Percentiles rank a stretch among this genome's conserved stretches.
These are phyloP conservation scores for Desmophyllum pertusum DNA, from an alignment of 92 coral and sea anemone genomes.

Conservation along the genomic window DNA sequence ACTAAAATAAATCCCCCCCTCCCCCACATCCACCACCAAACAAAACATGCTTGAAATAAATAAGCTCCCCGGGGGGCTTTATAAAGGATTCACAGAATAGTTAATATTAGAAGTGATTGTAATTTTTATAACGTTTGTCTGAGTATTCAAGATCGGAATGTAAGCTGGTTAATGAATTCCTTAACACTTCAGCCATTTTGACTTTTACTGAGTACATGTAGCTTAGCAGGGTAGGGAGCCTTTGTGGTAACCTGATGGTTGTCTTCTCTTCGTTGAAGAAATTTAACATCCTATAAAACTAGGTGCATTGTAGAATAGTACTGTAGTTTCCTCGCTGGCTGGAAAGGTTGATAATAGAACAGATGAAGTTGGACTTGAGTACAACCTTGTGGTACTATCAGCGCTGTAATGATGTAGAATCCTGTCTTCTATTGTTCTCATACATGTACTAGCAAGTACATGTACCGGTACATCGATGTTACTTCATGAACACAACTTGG, in stretches of 20 bases:
- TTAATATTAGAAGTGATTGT: too few relatives aligned
- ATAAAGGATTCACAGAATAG: too few relatives aligned
- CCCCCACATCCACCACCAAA: too few relatives aligned
- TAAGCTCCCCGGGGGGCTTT: too few relatives aligned
- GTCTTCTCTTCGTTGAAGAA: neutral
- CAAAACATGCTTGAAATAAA: too few relatives aligned
- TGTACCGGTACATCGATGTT: too few relatives aligned
- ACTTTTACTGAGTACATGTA: neutral
- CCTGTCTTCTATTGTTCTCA: neutral
- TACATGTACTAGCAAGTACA: neutral
- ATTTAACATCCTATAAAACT: neutral
- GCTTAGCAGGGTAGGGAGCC: neutral
- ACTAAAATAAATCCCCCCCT: too few relatives aligned
- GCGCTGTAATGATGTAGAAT: neutral
- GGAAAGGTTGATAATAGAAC: neutral
- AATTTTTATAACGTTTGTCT: too few relatives aligned
- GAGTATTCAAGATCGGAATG: too few relatives aligned
- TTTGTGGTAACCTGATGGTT: neutral
- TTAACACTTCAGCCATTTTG: neutral
- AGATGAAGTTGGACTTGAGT: neutral
- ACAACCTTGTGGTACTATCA: neutral
- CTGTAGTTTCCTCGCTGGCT: neutral
- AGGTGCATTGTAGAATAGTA: neutral
- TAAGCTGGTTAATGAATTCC: too few relatives aligned
- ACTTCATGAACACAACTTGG: too few relatives aligned